Evolutionary conservation across 2,113 vertebrate genomes (phyloP), one percentile per base, ranked within the genome.

Genomic region (Labrus mixtus): DNA sequence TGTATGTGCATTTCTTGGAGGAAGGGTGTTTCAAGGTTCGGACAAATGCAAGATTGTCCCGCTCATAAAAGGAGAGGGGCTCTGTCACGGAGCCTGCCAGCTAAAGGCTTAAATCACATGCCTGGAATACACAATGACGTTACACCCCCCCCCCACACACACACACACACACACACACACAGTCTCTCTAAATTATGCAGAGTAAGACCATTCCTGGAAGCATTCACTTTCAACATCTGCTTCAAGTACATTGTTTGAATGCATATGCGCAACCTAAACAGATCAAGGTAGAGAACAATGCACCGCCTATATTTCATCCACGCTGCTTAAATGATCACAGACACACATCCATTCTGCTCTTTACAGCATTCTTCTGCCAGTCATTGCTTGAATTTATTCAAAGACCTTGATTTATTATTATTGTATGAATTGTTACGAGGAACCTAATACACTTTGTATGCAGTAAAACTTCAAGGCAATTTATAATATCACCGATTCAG

Each of bases 11-110:
- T 82, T 43, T 76, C 76, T 85, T 39, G 70, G 65, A 85, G 87
- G 83, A 88, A 85, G 90, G 77, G 83, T 86, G 82, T 87, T 89
- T 86, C 76, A 86, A 87, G 84, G 86, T 87, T 92, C 64, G 87
- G 90, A 92, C 91, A 92, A 91, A 93, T 88, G 81, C 90, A 88
- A 89, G 88, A 91, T 88, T 91, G 91, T 89, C 86, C 86, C 67
- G 78, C 87, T 90, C 86, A 85, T 89, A 89, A 60, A 51, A 73
- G 69, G 84, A 94, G 94, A 93, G 91, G 94, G 90, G 93, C 88
- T 91, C 85, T 85, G 87, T 89, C 89, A 91, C 64, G 56, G 84
- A 81, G 83, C 74, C 86, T 85, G 87, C 75, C 82, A 81, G 76
- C 84, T 87, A 87, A 90, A 89, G 81, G 84, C 87, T 89, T 92